phyloP scores from a whole-genome alignment of 1,140 invertebrate species.

The Drosophila pseudoananassae region DNA sequence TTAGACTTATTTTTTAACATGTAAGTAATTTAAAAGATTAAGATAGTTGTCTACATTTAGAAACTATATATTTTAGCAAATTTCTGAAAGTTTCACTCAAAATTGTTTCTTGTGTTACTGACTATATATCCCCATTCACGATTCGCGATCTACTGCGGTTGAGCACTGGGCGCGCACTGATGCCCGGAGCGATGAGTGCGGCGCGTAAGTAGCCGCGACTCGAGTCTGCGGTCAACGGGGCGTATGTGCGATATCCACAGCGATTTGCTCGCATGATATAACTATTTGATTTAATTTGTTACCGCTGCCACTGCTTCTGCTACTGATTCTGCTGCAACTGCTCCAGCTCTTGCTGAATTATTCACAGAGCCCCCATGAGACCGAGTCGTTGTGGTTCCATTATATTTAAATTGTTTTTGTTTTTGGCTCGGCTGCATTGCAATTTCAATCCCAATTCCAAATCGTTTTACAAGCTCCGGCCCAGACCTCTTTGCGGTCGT shows the following conservation, averaged over 20 bases:
- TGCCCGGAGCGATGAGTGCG: conserved; percentile 54
- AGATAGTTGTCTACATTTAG: too few relatives aligned
- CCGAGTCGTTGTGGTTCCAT: conserved; percentile 57
- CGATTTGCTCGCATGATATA: conserved; percentile 82
- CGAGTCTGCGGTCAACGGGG: conserved; percentile 59
- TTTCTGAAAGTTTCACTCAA: neutral
- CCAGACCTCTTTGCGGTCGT: conserved; percentile 35
- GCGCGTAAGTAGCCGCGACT: conserved; percentile 63
- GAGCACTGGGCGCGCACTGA: conserved; percentile 74
- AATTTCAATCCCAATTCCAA: conserved; percentile 69
- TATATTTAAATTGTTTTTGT: conserved; percentile 79
- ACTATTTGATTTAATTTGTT: conserved; percentile 81
- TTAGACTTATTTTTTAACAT: neutral
- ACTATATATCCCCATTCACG: conserved; percentile 6
- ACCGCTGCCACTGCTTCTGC: conserved; percentile 2
- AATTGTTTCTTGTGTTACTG: conserved; percentile 2
- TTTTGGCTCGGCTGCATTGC: conserved; percentile 65
- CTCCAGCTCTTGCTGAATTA: conserved; percentile 55
- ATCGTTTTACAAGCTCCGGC: conserved; percentile 52
- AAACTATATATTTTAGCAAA: too few relatives aligned
- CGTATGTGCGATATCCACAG: conserved; percentile 78
- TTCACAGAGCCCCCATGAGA: conserved; percentile 37
- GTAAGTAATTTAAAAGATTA: too few relatives aligned
- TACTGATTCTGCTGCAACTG: conserved; percentile 3
- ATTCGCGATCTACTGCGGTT: conserved; percentile 67